A percentile compares a stretch with the other conserved stretches of the same genome.
Conservation (phyloP, 2,888 invertebrate genomes). For the Baccha elongata region DNA sequence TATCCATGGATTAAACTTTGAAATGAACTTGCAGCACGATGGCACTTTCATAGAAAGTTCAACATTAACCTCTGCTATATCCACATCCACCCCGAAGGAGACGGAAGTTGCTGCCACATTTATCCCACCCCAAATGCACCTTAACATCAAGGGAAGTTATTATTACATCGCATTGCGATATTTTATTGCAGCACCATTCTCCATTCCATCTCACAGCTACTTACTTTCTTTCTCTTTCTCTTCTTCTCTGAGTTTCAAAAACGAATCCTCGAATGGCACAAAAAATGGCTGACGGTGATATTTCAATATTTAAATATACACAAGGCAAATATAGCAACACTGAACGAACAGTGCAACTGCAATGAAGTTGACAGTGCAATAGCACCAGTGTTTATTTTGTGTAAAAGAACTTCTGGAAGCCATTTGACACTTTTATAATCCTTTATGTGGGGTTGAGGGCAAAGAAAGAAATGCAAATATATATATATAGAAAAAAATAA, state of each 20-base stretch:
- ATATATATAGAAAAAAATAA: constrained; percentile 39
- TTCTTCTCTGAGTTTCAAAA: no score
- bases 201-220: no score
- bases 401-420: constrained; percentile 57
- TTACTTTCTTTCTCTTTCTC: not conserved
- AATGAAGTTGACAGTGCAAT: constrained; percentile 24
- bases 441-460: constrained; percentile 37
- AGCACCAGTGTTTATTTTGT: constrained; percentile 60
- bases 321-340: constrained; percentile 62
- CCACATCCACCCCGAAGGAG: not conserved
- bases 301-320: constrained; percentile 69
- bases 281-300: constrained; percentile 49
- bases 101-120: not conserved
- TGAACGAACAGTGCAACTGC: not conserved
- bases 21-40: constrained; percentile 69
- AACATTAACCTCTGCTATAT: constrained; percentile 30
- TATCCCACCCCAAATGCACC: constrained; percentile 26
- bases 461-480: not conserved
- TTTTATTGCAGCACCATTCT: constrained; percentile 73
- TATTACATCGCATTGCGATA: constrained; percentile 73
- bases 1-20: constrained; percentile 69
- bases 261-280: not conserved
- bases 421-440: constrained; percentile 71
- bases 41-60: constrained; percentile 63
- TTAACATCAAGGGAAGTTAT: constrained; percentile 54